These are phyloP conservation scores for Lamprologus ornatipinnis DNA, from an alignment of 2,113 vertebrate species.

Conservation along the genomic window DNA sequence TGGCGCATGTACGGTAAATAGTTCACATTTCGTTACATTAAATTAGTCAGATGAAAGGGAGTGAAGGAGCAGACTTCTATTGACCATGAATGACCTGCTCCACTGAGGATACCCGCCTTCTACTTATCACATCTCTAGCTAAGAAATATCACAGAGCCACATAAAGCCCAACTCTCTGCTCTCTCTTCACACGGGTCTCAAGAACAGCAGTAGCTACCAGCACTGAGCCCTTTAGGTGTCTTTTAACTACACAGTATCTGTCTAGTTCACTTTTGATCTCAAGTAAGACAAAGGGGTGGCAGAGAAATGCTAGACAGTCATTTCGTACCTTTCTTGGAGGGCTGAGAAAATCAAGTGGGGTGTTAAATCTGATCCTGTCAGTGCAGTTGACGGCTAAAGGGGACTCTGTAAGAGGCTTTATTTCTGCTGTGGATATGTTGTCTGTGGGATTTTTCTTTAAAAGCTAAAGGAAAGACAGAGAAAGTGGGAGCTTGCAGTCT, in stretches of 20 bases:
- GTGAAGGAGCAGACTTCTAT: background rate
- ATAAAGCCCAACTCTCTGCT: background rate
- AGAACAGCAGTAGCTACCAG: conserved; percentile 6
- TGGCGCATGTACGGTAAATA: background rate
- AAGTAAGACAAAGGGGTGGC: conserved; percentile 24
- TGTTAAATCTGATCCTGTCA: conserved; percentile 59
- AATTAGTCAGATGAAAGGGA: background rate
- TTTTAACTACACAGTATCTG: conserved; percentile 35
- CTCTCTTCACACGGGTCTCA: background rate
- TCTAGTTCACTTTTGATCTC: conserved; percentile 39
- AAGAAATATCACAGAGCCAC: background rate
- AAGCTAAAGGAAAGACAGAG: conserved; percentile 21
- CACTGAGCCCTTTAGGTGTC: conserved; percentile 20
- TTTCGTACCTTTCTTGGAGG: conserved; percentile 34
- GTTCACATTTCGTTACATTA: background rate
- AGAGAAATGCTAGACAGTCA: conserved; percentile 23
- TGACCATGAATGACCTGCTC: background rate
- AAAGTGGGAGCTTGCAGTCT: conserved; percentile 12
- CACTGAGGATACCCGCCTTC: background rate
- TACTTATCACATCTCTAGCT: background rate
- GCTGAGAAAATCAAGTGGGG: conserved; percentile 45
- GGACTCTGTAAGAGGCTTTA: conserved; percentile 55
- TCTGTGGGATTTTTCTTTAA: conserved; percentile 34
- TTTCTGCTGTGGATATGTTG: conserved; percentile 43
- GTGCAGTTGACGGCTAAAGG: conserved; percentile 43